phyloP scores from a whole-genome alignment of 2,888 invertebrate genomes.

The Ecdyonurus torrentis region DNA sequence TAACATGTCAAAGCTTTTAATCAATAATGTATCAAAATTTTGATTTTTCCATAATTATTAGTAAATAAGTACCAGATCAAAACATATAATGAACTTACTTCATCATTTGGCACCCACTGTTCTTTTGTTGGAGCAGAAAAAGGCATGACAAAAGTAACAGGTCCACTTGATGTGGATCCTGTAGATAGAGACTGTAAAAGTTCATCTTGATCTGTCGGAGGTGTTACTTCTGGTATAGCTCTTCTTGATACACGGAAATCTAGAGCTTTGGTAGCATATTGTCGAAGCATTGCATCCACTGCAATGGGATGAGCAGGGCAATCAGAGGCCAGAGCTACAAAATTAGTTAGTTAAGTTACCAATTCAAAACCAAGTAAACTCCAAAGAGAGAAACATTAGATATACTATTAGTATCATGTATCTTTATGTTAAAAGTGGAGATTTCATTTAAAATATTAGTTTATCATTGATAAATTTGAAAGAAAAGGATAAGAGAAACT shows the following conservation, averaged over 20 bases:
- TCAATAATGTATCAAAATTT: too few relatives aligned
- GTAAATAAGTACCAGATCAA: too few relatives aligned
- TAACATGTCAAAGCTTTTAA: too few relatives aligned
- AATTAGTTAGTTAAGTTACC: too few relatives aligned
- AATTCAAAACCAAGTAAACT: too few relatives aligned
- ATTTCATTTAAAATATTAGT: too few relatives aligned
- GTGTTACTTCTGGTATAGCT: constrained; percentile 18
- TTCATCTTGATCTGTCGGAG: constrained; percentile 30
- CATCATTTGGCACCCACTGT: constrained; percentile 64
- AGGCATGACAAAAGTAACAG: constrained; percentile 53
- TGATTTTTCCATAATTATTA: too few relatives aligned
- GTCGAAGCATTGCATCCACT: constrained; percentile 44
- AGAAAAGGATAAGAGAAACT: too few relatives aligned
- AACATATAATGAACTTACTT: constrained; percentile 17
- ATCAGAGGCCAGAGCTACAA: background rate
- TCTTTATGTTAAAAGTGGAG: too few relatives aligned
- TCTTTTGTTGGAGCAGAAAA: constrained; percentile 53
- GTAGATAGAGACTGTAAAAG: constrained; percentile 45
- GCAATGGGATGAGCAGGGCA: background rate
- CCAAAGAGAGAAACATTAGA: too few relatives aligned
- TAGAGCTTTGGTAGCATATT: constrained; percentile 62
- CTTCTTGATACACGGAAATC: constrained; percentile 37
- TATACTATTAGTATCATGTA: too few relatives aligned
- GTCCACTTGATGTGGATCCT: constrained; percentile 31
- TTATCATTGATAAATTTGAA: too few relatives aligned